Evolutionary conservation across 2,888 invertebrate species (phyloP).

Genomic region (Apodemia duryi): DNA sequence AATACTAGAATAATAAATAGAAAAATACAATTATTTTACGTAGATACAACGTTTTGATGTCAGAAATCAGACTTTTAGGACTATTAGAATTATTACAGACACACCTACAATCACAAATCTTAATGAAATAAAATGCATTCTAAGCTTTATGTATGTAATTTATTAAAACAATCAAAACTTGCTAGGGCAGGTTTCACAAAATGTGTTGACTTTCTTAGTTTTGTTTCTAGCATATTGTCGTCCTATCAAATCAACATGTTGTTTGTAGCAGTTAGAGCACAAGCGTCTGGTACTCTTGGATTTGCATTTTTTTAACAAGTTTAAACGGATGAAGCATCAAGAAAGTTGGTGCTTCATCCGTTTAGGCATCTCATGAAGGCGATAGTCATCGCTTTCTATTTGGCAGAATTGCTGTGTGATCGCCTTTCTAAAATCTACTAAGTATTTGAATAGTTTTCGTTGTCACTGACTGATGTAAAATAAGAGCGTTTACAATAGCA

Average conservation of each 20-base stretch:
- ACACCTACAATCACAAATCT: no score
- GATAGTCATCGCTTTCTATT: no score
- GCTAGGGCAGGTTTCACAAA: background rate
- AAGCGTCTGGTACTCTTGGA: background rate
- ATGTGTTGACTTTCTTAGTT: background rate
- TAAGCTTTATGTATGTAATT: background rate
- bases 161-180: constrained; percentile 4
- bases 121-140: background rate
- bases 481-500: constrained; percentile 36
- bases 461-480: constrained; percentile 20
- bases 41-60: background rate
- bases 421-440: constrained; percentile 18
- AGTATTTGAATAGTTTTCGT: constrained; percentile 17
- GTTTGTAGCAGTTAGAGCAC: background rate
- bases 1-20: background rate
- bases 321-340: background rate
- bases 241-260: background rate
- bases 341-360: background rate
- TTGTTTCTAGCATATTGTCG: background rate
- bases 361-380: background rate
- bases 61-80: no score
- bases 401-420: background rate
- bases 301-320: background rate
- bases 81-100: no score
- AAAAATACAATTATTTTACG: background rate